Base-by-base conservation (phyloP, 1,140 invertebrate genomes). In the Whitmania pigra region DNA sequence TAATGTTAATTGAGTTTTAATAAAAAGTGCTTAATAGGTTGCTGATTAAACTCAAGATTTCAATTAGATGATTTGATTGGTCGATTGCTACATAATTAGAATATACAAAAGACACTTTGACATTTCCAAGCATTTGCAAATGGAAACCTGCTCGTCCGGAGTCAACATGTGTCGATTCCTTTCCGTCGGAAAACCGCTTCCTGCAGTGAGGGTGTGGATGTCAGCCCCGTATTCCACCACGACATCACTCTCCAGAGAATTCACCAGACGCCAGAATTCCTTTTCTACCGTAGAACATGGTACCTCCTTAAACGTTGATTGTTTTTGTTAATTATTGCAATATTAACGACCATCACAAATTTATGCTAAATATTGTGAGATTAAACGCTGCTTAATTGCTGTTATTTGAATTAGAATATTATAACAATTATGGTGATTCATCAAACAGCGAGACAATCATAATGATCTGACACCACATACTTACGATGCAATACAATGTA, bases 181-280 rank as follows among this genome's bases (percentile, higher is more conserved):
- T 77, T 90, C 89, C 13, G 94, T 97, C 11, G 96, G 96, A 82
- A 99, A 99, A 53, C 97, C 97, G 67, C 94, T 97, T n/a, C 95
- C 96, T 80, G 95, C 92, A 81, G 97, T 94, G 88, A 94, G 92
- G 15, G 94, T 94, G 79, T 98, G 94, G 53, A 99, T 86, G 86
- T 99, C 97, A 2, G 97, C 96, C 13, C 96, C 97, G 82, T 99
- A 99, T 81, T 99, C 93, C 0, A 99, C 97, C 13, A 90, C 92
- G 0, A 99, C 93, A 79, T 96, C 92, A 79, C 97, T 94, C 79
- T 99, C 94, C 71, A 97, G 90, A 0, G 92, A 93, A 1, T 92
- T 93, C 2, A 99, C 92, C 76, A 99, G 90, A 67, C 94, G 86
- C 97, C 97, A 99, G 82, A 97, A 99, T 82, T 98, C 95, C 72